Conservation (phyloP, 2,888 invertebrate genomes). For the Himalopsyche kuldschensis region DNA sequence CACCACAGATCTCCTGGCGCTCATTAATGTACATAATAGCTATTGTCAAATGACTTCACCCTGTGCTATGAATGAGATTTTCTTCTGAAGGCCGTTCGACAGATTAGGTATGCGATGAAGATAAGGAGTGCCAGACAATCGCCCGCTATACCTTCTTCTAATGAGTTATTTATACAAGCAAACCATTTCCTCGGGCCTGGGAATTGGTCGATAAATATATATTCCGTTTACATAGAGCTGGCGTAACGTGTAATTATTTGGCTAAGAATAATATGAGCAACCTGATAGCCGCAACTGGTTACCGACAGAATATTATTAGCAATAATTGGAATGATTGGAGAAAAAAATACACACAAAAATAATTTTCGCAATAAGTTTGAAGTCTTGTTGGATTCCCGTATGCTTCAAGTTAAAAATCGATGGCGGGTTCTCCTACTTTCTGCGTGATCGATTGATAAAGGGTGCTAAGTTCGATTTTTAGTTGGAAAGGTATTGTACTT, state of each 20-base stretch:
- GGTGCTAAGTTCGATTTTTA: no score
- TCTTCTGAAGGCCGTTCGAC: not conserved
- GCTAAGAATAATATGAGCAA: not conserved
- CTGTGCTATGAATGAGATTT: not conserved
- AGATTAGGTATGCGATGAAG: not conserved
- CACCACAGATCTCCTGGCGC: no score
- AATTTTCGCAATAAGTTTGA: no score
- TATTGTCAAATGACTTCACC: no score
- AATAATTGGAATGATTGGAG: not conserved
- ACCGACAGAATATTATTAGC: not conserved
- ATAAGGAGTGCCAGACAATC: not conserved
- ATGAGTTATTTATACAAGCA: slow-evolving; percentile 32
- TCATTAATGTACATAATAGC: no score
- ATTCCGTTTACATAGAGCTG: slow-evolving; percentile 9
- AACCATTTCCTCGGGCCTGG: slow-evolving; percentile 14
- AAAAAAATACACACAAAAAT: not conserved
- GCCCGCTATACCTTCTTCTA: not conserved
- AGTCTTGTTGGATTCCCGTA: no score
- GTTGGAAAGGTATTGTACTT: no score
- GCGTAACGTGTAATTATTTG: slow-evolving; percentile 16
- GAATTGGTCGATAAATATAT: slow-evolving; percentile 17
- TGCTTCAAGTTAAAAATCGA: no score
- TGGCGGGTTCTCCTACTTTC: no score
- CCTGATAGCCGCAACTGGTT: not conserved
- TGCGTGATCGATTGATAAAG: no score